These are phyloP conservation scores for Drosophila azteca DNA, from an alignment of 1,140 invertebrate genomes.

Conservation along the genomic window DNA sequence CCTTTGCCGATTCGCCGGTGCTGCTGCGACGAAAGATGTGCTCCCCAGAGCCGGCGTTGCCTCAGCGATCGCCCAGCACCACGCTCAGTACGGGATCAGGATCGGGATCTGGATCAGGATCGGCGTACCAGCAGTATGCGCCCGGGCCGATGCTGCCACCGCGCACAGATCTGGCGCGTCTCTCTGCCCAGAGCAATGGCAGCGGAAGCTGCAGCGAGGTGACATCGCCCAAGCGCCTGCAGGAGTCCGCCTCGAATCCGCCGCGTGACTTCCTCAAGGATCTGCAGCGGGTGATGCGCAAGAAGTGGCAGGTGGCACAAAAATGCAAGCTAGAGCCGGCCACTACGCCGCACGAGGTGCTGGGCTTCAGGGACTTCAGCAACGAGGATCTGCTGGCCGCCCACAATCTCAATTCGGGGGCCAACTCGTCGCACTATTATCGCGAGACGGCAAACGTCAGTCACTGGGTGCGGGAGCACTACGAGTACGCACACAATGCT, in stretches of 20 bases:
- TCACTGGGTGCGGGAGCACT: constrained; percentile 95
- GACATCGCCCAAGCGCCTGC: constrained; percentile 89
- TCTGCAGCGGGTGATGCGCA: constrained; percentile 94
- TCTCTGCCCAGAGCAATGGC: constrained; percentile 69
- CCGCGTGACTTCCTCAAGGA: constrained; percentile 93
- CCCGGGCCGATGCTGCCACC: constrained; percentile 87
- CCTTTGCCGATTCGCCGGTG: constrained; percentile 82
- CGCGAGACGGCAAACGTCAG: constrained; percentile 93
- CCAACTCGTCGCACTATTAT: constrained; percentile 85
- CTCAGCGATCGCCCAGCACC: constrained; percentile 57
- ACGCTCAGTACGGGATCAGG: constrained; percentile 41
- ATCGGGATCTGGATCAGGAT: constrained; percentile 12
- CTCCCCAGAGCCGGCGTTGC: constrained; percentile 73
- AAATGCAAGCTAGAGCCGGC: constrained; percentile 93
- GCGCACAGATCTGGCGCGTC: constrained; percentile 88
- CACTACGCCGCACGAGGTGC: constrained; percentile 94
- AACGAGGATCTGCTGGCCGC: constrained; percentile 72
- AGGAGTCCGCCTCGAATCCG: constrained; percentile 89
- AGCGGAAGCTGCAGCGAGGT: constrained; percentile 50
- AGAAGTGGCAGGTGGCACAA: constrained; percentile 96
- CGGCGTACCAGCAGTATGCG: constrained; percentile 60
- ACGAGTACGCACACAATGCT: constrained; percentile 85
- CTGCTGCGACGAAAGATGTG: constrained; percentile 81
- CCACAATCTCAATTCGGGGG: constrained; percentile 73
- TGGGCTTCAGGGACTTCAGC: constrained; percentile 92